Conservation (phyloP, 2,797 vertebrate species). For the Scolopax bukidnonensis region DNA sequence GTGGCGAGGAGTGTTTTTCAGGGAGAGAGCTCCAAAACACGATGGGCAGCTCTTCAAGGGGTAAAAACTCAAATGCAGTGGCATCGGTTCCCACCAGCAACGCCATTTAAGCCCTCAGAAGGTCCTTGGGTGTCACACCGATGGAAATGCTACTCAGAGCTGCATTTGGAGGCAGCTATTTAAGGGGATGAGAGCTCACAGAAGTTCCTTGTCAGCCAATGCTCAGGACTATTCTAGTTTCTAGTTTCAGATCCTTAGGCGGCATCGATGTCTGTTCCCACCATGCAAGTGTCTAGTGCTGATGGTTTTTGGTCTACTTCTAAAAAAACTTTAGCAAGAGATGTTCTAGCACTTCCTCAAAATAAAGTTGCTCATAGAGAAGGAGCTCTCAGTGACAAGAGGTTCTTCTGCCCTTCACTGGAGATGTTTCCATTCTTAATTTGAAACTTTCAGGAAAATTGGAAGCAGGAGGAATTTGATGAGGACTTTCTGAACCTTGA, state of each 20-base stretch:
- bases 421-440: not conserved
- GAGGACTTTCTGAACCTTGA: not conserved
- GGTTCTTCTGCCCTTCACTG: not conserved
- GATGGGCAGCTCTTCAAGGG: not conserved
- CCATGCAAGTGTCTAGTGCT: not conserved
- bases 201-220: not conserved
- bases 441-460: not conserved
- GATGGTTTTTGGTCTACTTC: not conserved
- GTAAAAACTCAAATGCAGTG: not conserved
- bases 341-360: not conserved
- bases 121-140: too few relatives aligned
- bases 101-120: not conserved
- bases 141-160: not conserved
- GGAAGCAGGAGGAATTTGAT: fast-evolving
- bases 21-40: not conserved
- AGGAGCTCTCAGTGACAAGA: not conserved
- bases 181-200: not conserved
- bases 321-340: not conserved
- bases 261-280: not conserved
- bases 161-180: not conserved
- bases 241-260: not conserved
- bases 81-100: not conserved
- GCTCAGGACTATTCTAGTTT: not conserved
- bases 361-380: not conserved
- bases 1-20: not conserved